phyloP scores from a whole-genome alignment of 2,797 vertebrate genomes.

The Amniataba percoides region DNA sequence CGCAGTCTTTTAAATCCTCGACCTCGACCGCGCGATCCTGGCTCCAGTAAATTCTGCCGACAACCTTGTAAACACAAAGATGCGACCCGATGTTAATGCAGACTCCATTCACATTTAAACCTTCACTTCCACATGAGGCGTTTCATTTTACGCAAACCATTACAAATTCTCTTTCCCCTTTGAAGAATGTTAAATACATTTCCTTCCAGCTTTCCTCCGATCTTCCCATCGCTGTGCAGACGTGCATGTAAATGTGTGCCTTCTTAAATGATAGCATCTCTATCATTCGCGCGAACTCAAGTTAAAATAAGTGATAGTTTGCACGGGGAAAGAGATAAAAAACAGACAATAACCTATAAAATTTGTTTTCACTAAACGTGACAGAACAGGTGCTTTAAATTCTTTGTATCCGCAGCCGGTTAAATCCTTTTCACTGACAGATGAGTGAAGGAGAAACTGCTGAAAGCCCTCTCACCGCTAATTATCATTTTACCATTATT shows the following conservation, averaged over 20 bases:
- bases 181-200: not conserved
- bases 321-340: not conserved
- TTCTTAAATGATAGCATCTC: not conserved
- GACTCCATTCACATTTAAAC: not conserved
- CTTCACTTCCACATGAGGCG: not conserved
- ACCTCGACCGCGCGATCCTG: not conserved
- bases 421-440: slow-evolving; percentile 21
- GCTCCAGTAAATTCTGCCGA: slow-evolving; percentile 1
- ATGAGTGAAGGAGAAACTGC: slow-evolving; percentile 30
- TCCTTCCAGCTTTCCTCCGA: not conserved
- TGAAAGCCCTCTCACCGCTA: slow-evolving; percentile 27
- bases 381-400: slow-evolving; percentile 5
- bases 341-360: slow-evolving; percentile 12
- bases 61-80: slow-evolving; percentile 22
- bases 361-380: slow-evolving; percentile 25
- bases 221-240: not conserved
- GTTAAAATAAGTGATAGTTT: not conserved
- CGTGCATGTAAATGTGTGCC: not conserved
- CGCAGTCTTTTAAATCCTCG: slow-evolving; percentile 8
- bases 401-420: slow-evolving; percentile 3
- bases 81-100: not conserved
- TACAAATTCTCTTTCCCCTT: not conserved
- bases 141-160: not conserved
- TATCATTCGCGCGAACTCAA: not conserved
- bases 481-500: slow-evolving; percentile 61